Conservation (phyloP, 1,140 invertebrate species). For the Druon quercuslanigerum region DNA sequence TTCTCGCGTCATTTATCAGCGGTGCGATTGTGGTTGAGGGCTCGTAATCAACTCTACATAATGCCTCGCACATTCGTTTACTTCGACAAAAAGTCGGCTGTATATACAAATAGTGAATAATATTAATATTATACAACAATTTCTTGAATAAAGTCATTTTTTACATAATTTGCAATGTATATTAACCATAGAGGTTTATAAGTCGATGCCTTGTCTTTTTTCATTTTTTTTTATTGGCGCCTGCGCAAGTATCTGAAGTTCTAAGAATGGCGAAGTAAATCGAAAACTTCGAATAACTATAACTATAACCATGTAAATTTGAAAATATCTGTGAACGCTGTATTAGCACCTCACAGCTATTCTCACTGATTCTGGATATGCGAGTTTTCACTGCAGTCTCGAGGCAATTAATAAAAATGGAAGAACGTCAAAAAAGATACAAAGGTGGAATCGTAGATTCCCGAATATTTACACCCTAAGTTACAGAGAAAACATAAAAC, state of each 20-base stretch:
- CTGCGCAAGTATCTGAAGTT: constrained; percentile 25
- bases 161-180: constrained; percentile 17
- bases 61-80: constrained; percentile 26
- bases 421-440: neutral
- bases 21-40: neutral
- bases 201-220: neutral
- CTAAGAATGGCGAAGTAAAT: neutral
- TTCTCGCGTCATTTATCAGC: neutral
- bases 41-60: constrained; percentile 2
- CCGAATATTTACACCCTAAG: neutral
- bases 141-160: constrained; percentile 30
- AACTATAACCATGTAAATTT: neutral
- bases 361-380: neutral
- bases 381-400: neutral
- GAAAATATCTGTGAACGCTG: neutral
- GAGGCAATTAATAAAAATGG: neutral
- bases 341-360: neutral
- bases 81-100: constrained; percentile 23
- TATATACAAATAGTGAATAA: constrained; percentile 29
- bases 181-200: neutral
- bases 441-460: neutral
- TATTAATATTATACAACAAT: constrained; percentile 23
- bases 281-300: constrained; percentile 8
- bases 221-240: neutral
- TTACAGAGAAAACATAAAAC: neutral